phyloP scores from a whole-genome alignment of 92 coral and sea anemone genomes.

The Galaxea fascicularis region DNA sequence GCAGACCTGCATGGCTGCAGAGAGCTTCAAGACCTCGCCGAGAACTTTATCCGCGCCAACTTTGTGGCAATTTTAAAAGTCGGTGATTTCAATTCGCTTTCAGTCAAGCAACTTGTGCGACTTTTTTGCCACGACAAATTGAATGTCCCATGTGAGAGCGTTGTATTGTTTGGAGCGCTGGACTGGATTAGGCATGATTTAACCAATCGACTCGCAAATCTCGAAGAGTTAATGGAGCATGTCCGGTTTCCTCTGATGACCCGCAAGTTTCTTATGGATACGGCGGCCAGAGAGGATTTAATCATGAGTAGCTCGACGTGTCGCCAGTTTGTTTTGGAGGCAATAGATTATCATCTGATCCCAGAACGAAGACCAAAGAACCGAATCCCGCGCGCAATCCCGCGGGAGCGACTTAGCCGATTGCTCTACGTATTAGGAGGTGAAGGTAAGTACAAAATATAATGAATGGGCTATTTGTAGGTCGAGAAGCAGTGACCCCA shows the following conservation, averaged over 20 bases:
- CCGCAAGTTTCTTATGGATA: slow-evolving; percentile 92
- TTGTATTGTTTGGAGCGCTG: slow-evolving; percentile 86
- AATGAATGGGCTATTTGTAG: neutral
- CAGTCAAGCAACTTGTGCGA: slow-evolving; percentile 72
- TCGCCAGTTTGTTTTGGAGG: slow-evolving; percentile 87
- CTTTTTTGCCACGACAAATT: slow-evolving; percentile 89
- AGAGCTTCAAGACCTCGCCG: slow-evolving; percentile 77
- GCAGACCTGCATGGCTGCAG: slow-evolving; percentile 87
- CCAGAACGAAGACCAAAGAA: slow-evolving; percentile 86
- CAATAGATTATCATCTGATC: slow-evolving; percentile 92
- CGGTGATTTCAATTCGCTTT: slow-evolving; percentile 75
- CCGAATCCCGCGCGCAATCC: slow-evolving; percentile 75
- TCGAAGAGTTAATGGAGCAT: slow-evolving; percentile 80
- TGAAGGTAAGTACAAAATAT: slow-evolving; percentile 79
- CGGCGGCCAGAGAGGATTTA: slow-evolving; percentile 85
- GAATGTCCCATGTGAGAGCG: slow-evolving; percentile 90
- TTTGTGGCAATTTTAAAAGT: slow-evolving; percentile 85
- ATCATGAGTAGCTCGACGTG: slow-evolving; percentile 83
- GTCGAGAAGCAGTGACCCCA: neutral
- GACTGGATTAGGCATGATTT: slow-evolving; percentile 85
- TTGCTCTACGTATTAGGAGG: slow-evolving; percentile 92
- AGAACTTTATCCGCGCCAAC: slow-evolving; percentile 84
- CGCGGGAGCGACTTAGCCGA: slow-evolving; percentile 89
- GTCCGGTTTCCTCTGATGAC: slow-evolving; percentile 92
- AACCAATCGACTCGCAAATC: slow-evolving; percentile 62